Conservation (phyloP, 1,140 invertebrate genomes). For the Brachystomella parvula region DNA sequence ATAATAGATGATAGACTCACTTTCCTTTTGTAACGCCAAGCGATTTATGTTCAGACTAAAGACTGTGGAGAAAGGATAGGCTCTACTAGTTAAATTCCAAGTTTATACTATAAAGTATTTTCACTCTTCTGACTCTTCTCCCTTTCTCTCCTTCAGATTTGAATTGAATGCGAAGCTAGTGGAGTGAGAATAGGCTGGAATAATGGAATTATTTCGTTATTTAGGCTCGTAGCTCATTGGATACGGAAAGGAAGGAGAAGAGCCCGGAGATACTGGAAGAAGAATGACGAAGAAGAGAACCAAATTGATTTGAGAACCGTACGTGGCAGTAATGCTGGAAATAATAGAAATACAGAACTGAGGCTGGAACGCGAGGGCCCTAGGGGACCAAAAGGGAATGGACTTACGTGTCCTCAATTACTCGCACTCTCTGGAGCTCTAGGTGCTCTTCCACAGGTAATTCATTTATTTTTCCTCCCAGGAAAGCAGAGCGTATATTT, state of each 20-base stretch:
- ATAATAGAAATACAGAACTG: slow-evolving; percentile 9
- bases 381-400: slow-evolving; percentile 14
- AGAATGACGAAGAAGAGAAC: slow-evolving; percentile 21
- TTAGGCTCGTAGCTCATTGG: slow-evolving; percentile 37
- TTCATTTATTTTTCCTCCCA: neutral
- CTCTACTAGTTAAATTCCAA: too few relatives aligned
- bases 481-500: too few relatives aligned
- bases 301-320: slow-evolving; percentile 32
- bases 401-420: slow-evolving; percentile 82
- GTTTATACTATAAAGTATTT: too few relatives aligned
- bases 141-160: too few relatives aligned
- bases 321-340: slow-evolving; percentile 10
- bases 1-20: too few relatives aligned
- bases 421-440: slow-evolving; percentile 81
- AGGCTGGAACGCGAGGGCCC: slow-evolving; percentile 21
- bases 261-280: slow-evolving; percentile 14
- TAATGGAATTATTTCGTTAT: too few relatives aligned
- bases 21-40: too few relatives aligned
- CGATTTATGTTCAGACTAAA: too few relatives aligned
- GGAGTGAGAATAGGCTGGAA: too few relatives aligned
- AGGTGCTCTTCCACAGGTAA: slow-evolving; percentile 76
- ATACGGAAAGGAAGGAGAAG: slow-evolving; percentile 34
- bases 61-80: too few relatives aligned
- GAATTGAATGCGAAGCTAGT: too few relatives aligned
- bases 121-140: too few relatives aligned